These are phyloP conservation scores for Melanotaenia parkinsoni DNA, from an alignment of 2,797 vertebrate species.

Conservation along the genomic window DNA sequence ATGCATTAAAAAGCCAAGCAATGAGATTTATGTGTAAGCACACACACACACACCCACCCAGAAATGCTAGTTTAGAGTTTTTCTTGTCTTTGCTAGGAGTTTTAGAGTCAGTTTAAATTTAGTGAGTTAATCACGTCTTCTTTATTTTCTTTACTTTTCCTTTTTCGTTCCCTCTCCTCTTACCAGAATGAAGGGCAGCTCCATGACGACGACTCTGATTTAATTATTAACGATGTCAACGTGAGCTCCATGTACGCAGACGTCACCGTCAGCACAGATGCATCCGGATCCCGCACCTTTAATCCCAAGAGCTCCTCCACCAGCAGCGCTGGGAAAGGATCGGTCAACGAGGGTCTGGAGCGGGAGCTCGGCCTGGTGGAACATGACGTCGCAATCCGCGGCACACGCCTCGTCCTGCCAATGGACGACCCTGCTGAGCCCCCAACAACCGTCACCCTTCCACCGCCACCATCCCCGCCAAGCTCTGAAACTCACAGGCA, in stretches of 20 bases:
- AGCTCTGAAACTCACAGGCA: constrained; percentile 77
- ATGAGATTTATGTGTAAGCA: too few relatives aligned
- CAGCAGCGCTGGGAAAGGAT: constrained; percentile 53
- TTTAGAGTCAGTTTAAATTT: too few relatives aligned
- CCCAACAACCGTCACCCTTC: constrained; percentile 75
- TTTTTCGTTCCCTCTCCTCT: background rate
- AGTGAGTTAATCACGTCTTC: too few relatives aligned
- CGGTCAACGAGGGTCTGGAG: constrained; percentile 85
- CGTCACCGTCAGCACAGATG: constrained; percentile 88
- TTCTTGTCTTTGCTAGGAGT: too few relatives aligned
- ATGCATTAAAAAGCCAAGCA: background rate
- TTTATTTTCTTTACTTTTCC: too few relatives aligned
- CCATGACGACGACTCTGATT: constrained; percentile 91
- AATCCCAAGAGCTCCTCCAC: constrained; percentile 68
- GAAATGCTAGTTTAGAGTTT: too few relatives aligned
- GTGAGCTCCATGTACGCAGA: constrained; percentile 92
- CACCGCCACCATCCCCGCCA: constrained; percentile 73
- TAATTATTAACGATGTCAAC: constrained; percentile 90
- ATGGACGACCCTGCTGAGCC: constrained; percentile 89
- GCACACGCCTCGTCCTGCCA: constrained; percentile 91
- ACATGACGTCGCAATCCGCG: constrained; percentile 90
- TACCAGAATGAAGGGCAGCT: constrained; percentile 90
- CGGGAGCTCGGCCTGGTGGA: constrained; percentile 87
- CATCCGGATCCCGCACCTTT: constrained; percentile 69
- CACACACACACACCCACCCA: too few relatives aligned